phyloP scores from a whole-genome alignment of 2,797 vertebrate species.

The Coccyzus lansbergi region DNA sequence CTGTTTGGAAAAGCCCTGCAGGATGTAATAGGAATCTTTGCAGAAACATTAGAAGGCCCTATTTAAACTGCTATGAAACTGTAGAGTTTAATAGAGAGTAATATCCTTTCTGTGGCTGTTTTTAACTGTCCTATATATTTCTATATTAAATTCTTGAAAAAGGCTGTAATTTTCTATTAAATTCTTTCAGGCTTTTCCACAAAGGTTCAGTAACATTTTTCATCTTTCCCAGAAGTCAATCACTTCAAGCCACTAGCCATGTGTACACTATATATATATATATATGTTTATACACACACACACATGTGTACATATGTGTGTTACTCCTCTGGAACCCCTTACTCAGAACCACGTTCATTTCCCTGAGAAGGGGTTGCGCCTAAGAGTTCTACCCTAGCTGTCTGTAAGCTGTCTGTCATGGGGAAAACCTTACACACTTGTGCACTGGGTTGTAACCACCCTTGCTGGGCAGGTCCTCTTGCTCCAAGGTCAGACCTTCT shows the following conservation, averaged over 20 bases:
- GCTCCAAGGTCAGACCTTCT: not conserved
- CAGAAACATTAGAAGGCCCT: slow-evolving; percentile 41
- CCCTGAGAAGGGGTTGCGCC: not conserved
- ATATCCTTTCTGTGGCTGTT: slow-evolving; percentile 69
- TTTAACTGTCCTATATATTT: slow-evolving; percentile 69
- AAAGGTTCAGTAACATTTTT: slow-evolving; percentile 54
- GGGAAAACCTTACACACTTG: not conserved
- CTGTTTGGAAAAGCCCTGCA: slow-evolving; percentile 16
- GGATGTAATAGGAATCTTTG: slow-evolving; percentile 57
- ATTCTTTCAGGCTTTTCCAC: slow-evolving; percentile 59
- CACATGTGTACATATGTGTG: not conserved
- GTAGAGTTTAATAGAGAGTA: slow-evolving; percentile 61
- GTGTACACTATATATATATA: not conserved
- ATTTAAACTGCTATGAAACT: slow-evolving; percentile 55
- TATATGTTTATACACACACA: accelerated
- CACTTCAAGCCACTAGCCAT: slow-evolving; percentile 28
- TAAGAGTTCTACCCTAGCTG: accelerated
- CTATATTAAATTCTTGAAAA: slow-evolving; percentile 71
- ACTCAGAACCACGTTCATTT: not conserved
- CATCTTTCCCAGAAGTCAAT: slow-evolving; percentile 50
- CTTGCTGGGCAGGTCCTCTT: not conserved
- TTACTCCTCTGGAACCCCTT: not conserved
- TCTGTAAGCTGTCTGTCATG: accelerated
- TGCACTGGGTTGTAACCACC: not conserved
- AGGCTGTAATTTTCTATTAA: slow-evolving; percentile 66